A percentile compares a stretch with the other conserved stretches of the same genome.
phyloP scores from a whole-genome alignment of 2,797 vertebrate species.

The Champsocephalus esox region DNA sequence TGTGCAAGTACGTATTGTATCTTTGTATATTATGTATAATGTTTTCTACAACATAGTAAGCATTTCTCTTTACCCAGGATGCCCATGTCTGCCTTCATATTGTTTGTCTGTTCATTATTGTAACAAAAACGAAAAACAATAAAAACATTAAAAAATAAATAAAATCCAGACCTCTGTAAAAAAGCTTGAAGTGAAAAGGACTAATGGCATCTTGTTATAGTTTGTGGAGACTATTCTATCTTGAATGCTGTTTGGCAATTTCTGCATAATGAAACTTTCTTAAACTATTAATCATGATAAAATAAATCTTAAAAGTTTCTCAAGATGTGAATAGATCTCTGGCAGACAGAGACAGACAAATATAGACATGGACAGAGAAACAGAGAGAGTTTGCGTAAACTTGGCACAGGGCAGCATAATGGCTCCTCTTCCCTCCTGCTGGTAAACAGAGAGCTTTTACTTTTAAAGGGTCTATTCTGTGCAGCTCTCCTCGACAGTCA shows the following conservation, averaged over 20 bases:
- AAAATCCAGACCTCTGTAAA: too few species aligned
- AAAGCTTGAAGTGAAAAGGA: too few species aligned
- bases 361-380: conserved; percentile 10
- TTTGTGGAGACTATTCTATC: conserved; percentile 9
- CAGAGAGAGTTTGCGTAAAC: conserved; percentile 43
- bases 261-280: conserved; percentile 7
- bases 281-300: conserved; percentile 18
- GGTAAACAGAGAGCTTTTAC: conserved; percentile 44
- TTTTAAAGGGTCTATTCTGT: conserved; percentile 56
- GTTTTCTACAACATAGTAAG: too few species aligned
- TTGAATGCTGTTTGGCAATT: conserved; percentile 18
- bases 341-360: conserved; percentile 18
- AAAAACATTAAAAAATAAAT: too few species aligned
- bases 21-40: too few species aligned
- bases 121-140: too few species aligned
- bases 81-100: too few species aligned
- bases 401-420: conserved; percentile 33
- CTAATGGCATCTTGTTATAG: too few species aligned
- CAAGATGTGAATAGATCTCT: conserved; percentile 19
- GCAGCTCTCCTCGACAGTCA: conserved; percentile 60
- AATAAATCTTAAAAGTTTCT: conserved; percentile 18
- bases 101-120: too few species aligned
- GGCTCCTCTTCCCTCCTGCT: conserved; percentile 41
- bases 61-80: too few species aligned
- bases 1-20: too few species aligned